Percentiles rank a stretch among this genome's conserved stretches.
phyloP scores from a whole-genome alignment of 1,140 invertebrate species.

The Gyrodactylus salaris region DNA sequence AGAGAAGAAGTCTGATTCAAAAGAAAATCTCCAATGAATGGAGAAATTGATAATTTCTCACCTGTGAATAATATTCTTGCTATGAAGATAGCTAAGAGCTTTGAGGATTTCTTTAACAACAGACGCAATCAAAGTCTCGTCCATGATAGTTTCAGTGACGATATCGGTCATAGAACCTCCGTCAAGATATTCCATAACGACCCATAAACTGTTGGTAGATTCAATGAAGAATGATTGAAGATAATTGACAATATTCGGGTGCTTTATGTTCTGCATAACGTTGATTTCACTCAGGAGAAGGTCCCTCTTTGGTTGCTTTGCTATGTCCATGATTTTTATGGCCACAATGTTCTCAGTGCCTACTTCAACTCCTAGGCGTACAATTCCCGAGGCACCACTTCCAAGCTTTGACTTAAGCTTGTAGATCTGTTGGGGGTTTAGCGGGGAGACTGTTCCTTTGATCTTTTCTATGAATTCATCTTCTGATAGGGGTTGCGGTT shows the following conservation, averaged over 20 bases:
- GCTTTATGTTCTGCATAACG: slow-evolving; percentile 13
- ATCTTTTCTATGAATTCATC: not conserved
- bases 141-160: slow-evolving; percentile 25
- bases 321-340: slow-evolving; percentile 6
- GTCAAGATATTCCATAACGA: slow-evolving; percentile 14
- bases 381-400: slow-evolving; percentile 13
- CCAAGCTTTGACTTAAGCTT: slow-evolving; percentile 4
- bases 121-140: slow-evolving; percentile 19
- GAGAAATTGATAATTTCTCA: not conserved
- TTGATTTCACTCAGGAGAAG: slow-evolving; percentile 10
- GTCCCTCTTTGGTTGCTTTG: slow-evolving; percentile 3
- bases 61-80: slow-evolving; percentile 68
- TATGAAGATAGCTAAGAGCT: slow-evolving; percentile 75
- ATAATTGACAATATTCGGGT: slow-evolving; percentile 22
- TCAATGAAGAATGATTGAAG: slow-evolving; percentile 13
- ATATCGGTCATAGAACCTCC: slow-evolving; percentile 26
- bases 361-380: slow-evolving; percentile 18
- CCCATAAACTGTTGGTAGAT: slow-evolving; percentile 5
- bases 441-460: not conserved
- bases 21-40: not conserved
- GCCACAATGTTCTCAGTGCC: slow-evolving; percentile 1
- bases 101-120: slow-evolving; percentile 23
- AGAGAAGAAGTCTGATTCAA: too few relatives aligned
- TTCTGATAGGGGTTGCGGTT: not conserved
- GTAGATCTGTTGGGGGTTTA: not conserved